Conservation (phyloP, 2,888 invertebrate species). For the Epirrhoe tristata region DNA sequence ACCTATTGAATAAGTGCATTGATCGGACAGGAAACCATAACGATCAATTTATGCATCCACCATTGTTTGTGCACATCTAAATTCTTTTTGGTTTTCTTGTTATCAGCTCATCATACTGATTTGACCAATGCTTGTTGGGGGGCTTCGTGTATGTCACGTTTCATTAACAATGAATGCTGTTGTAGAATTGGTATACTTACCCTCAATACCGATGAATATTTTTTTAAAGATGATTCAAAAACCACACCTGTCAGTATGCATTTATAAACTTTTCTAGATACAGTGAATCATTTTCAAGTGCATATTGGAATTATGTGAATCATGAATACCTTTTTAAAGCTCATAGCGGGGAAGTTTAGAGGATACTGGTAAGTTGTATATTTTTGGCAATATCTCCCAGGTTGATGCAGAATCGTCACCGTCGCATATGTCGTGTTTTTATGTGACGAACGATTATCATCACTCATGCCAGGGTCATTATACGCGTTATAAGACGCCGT, state of each 20-base stretch:
- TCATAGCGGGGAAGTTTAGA: slow-evolving; percentile 44
- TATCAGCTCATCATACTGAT: slow-evolving; percentile 25
- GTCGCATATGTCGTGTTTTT: slow-evolving; percentile 48
- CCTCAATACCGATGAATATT: slow-evolving; percentile 15
- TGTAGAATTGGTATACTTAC: not conserved
- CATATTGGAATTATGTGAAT: slow-evolving; percentile 55
- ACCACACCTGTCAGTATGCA: slow-evolving; percentile 22
- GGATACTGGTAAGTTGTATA: slow-evolving; percentile 54
- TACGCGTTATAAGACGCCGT: slow-evolving; percentile 19
- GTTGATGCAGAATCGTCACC: slow-evolving; percentile 58
- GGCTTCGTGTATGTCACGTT: slow-evolving; percentile 11
- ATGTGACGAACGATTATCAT: slow-evolving; percentile 41
- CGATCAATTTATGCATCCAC: slow-evolving; percentile 39
- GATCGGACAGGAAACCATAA: slow-evolving; percentile 46
- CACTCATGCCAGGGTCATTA: slow-evolving; percentile 33
- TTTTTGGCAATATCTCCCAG: slow-evolving; percentile 76
- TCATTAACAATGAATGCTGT: slow-evolving; percentile 19
- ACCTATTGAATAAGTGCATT: slow-evolving; percentile 46
- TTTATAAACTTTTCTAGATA: slow-evolving; percentile 27
- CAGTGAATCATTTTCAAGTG: slow-evolving; percentile 49
- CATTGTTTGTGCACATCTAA: slow-evolving; percentile 42
- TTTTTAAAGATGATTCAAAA: slow-evolving; percentile 6
- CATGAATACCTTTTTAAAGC: slow-evolving; percentile 46
- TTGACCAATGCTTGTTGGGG: slow-evolving; percentile 8
- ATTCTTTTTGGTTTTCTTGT: slow-evolving; percentile 30